phyloP scores from a whole-genome alignment of 2,113 vertebrate genomes.

The Muntiacus reevesi region DNA sequence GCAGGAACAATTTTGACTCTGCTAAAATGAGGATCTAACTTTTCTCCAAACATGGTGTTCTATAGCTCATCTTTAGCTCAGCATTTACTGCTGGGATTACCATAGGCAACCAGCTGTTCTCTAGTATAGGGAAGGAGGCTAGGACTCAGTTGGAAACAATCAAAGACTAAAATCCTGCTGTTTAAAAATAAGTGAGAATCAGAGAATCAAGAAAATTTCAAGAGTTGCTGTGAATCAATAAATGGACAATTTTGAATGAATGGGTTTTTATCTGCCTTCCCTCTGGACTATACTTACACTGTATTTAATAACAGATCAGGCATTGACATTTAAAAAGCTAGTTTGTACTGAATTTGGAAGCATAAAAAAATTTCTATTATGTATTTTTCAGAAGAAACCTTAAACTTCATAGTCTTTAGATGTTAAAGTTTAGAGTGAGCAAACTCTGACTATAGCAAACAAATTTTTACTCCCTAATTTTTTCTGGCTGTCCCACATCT shows the following conservation, averaged over 20 bases:
- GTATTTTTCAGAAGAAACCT: background rate
- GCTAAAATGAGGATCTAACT: background rate
- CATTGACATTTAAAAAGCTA: background rate
- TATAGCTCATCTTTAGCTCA: background rate
- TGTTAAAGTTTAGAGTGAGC: background rate
- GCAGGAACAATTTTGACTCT: background rate
- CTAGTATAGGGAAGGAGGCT: background rate
- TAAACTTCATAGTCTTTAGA: background rate
- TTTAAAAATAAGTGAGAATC: slow-evolving; percentile 40
- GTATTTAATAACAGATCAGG: background rate
- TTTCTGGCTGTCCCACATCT: background rate
- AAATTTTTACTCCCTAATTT: background rate
- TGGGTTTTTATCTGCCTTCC: background rate
- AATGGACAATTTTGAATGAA: background rate
- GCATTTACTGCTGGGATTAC: slow-evolving; percentile 13
- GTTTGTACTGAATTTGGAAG: background rate
- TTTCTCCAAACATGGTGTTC: background rate
- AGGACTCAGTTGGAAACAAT: slow-evolving; percentile 45
- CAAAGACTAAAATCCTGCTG: slow-evolving; percentile 14
- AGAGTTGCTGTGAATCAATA: slow-evolving; percentile 4
- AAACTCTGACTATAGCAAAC: background rate
- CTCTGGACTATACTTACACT: background rate
- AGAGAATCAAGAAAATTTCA: slow-evolving; percentile 25
- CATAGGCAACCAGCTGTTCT: slow-evolving; percentile 12
- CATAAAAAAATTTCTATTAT: background rate